Percentiles rank a stretch among this genome's conserved stretches.
Evolutionary conservation across 2,113 vertebrate genomes (phyloP).

Genomic region (Recurvirostra avosetta): DNA sequence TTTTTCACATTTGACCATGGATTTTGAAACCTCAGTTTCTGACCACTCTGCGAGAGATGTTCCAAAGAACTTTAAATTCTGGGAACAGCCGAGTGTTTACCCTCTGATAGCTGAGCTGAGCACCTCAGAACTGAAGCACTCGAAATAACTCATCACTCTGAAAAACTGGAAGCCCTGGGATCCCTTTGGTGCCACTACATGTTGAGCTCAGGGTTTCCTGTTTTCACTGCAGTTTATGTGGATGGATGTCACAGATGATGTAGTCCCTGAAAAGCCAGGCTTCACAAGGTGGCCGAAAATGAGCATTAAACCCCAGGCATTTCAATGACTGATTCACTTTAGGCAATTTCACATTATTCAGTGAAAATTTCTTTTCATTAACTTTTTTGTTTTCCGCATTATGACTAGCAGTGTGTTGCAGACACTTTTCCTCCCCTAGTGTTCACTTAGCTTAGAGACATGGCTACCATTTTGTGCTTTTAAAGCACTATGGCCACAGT

Average conservation of each 20-base stretch:
- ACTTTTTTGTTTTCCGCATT: background rate
- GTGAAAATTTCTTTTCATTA: background rate
- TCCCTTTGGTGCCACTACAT: background rate
- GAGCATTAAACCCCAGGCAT: background rate
- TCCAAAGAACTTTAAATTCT: background rate
- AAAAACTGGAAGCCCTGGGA: background rate
- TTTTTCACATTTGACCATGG: background rate
- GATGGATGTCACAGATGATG: background rate
- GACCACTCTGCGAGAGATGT: background rate
- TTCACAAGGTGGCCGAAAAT: background rate
- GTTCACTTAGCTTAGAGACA: background rate
- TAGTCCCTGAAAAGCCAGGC: background rate
- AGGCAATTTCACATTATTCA: background rate
- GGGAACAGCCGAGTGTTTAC: background rate
- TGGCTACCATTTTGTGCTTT: background rate
- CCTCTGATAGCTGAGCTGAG: background rate
- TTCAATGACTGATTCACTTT: background rate
- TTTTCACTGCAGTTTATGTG: background rate
- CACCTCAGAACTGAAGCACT: background rate
- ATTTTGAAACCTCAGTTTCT: background rate
- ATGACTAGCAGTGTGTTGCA: background rate
- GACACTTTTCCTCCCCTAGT: background rate
- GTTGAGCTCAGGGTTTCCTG: background rate
- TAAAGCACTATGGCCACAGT: background rate
- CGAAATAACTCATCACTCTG: background rate